Evolutionary conservation across 1,140 invertebrate genomes (phyloP).

Genomic region (Drosophila orena): DNA sequence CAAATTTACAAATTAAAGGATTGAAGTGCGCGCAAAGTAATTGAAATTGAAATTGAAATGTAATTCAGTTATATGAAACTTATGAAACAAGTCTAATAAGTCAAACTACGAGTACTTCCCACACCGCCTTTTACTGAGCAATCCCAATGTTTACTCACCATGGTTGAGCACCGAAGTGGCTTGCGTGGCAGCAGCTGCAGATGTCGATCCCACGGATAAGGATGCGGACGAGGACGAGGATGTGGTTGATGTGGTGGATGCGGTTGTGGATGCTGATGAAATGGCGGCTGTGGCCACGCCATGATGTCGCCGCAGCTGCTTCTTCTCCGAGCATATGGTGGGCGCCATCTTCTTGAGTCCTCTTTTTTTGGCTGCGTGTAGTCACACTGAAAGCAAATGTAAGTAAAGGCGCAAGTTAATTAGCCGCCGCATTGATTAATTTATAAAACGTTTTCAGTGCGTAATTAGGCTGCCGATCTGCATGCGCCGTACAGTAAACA

Average conservation of each 20-base stretch:
- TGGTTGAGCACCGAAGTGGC: conserved; percentile 42
- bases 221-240: conserved; percentile 21
- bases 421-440: conserved; percentile 66
- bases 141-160: conserved; percentile 43
- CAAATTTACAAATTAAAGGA: not conserved
- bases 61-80: too few species aligned
- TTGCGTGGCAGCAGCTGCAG: conserved; percentile 32
- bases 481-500: conserved; percentile 31
- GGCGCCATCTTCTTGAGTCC: conserved; percentile 52
- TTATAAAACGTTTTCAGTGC: conserved; percentile 38
- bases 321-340: conserved; percentile 72
- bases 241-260: conserved; percentile 19
- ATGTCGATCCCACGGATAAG: conserved; percentile 17
- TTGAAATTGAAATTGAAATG: too few species aligned
- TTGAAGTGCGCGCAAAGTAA: not conserved
- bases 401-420: conserved; percentile 61
- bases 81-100: not conserved
- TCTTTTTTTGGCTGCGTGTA: conserved; percentile 21
- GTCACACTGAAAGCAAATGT: conserved; percentile 32
- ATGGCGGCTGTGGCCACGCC: conserved; percentile 43
- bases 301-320: conserved; percentile 58
- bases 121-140: not conserved
- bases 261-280: conserved; percentile 17
- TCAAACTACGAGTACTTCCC: not conserved
- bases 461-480: conserved; percentile 24